Base-by-base conservation (phyloP, 1,140 invertebrate species). In the Pseudomyrmex pallidus region DNA sequence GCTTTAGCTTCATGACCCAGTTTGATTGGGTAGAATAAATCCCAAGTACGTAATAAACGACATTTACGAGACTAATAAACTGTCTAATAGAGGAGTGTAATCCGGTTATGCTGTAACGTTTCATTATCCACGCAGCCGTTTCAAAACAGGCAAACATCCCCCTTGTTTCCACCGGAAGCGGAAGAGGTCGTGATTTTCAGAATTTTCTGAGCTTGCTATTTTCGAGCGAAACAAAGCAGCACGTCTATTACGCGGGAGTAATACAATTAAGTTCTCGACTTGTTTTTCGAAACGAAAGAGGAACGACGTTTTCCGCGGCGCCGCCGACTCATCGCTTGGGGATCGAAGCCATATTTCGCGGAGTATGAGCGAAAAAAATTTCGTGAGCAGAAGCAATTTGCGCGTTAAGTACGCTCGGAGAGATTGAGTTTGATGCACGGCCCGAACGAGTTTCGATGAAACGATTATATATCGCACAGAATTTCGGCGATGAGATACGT, bases 181-280 rank as follows among this genome's bases (percentile, higher is more conserved):
- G 76, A 72, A 80, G 66, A 80, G 54, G 22, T 68, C 20, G 52
- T 59, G 64, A 74, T 76, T 73, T 86, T 87, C 82, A 76, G 59
- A 87, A 87, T 83, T 87, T 83, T 87, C 73, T 67, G 61, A 57
- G 56, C 35, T 80, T 77, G 73, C 82, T 84, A 87, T 87, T 83
- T 73, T 67, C 62, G 35, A 84, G 57, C 56, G 61, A 62, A 64
- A 80, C 76, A 80, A 80, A 80, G 76, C 66, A 80, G 44, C 54
- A 17, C 54, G 76, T 80, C 66, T 72, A 80, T 72, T 80, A 68
- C 20, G 44, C 52, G 46, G n/a, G 76, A 59, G 44, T 80, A 80
- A 80, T 80, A 72, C 44, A 80, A 80, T 80, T 80, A 80, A 72
- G 66, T 61, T 80, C 66, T 72, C 66, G 66, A 61, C 76, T 80